Base-by-base conservation (phyloP, 2,888 invertebrate genomes). In the Drosophila trichaetosa region DNA sequence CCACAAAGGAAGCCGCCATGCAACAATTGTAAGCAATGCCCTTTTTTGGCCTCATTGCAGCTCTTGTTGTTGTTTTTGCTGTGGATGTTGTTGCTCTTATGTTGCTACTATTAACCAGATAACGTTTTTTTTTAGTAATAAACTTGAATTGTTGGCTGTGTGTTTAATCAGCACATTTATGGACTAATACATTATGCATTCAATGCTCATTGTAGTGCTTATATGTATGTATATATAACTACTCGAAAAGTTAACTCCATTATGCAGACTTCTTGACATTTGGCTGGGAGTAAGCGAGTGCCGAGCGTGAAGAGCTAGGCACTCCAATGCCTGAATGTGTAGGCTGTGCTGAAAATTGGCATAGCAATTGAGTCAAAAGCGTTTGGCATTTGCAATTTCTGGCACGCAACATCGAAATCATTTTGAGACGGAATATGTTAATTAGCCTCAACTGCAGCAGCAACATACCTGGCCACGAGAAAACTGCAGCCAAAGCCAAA, bases 301-400 rank as follows among this genome's bases (percentile, higher is more conserved):
- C n/a, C n/a, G 51, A 51, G n/a, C 29, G n/a, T 31, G 38, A 18
- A 49, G 38, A 33, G 42, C 18, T 33, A 54, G n/a, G 46, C 70
- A 65, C 57, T 40, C 27, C 24, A 57, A 63, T 60, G 62, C 13
- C 42, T 52, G 53, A 49, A 31, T 57, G 76, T 68, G 80, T 76
- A 76, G 73, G 72, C 68, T 46, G 62, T 34, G 56, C 46, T 34
- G 66, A 67, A 78, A 84, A 84, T 87, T 82, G 87, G 72, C 72
- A 58, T 64, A 69, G 79, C 80, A 87, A 87, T 87, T 83, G 82
- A 82, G 87, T 70, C 77, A 83, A 87, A 71, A 79, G 78, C 76
- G 73, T 82, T 87, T 87, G 87, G 89, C 87, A 87, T 89, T 87
- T 89, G 83, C 85, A 87, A 83, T 86, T 86, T 82, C 68, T 86